Conservation (phyloP, 2,797 vertebrate species). For the Microtus californicus region DNA sequence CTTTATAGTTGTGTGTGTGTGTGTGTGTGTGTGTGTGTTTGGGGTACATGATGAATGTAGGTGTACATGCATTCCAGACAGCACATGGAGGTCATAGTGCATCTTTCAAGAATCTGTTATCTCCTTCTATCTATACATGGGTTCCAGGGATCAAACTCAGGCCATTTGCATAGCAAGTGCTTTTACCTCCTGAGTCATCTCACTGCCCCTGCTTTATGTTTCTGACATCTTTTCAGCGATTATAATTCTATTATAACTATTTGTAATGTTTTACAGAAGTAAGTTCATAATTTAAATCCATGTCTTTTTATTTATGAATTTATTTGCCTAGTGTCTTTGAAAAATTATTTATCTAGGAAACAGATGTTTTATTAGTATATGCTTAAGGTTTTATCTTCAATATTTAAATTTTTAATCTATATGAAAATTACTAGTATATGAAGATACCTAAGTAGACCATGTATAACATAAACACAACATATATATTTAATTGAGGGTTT, state of each 20-base stretch:
- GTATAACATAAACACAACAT: background rate
- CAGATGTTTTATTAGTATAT: background rate
- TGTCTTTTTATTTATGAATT: constrained; percentile 32
- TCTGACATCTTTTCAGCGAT: background rate
- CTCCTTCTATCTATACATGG: background rate
- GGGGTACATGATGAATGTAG: background rate
- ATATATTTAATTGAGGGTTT: background rate
- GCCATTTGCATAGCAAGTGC: background rate
- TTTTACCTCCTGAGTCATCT: background rate
- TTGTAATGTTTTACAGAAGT: background rate
- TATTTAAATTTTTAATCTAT: constrained; percentile 29
- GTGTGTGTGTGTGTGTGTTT: too few species aligned
- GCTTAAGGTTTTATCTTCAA: constrained; percentile 8
- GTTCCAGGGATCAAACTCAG: background rate
- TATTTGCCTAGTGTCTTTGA: background rate
- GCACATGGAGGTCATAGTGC: background rate
- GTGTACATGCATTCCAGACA: too few species aligned
- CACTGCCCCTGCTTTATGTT: background rate
- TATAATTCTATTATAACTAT: background rate
- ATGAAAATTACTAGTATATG: background rate
- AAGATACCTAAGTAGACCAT: background rate
- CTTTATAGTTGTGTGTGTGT: background rate
- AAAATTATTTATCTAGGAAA: constrained; percentile 30
- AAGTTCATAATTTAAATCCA: background rate
- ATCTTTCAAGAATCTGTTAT: background rate